A percentile compares a stretch with the other conserved stretches of the same genome.
phyloP scores from a whole-genome alignment of 92 coral and sea anemone species.

The Umimayanthus kanabou region DNA sequence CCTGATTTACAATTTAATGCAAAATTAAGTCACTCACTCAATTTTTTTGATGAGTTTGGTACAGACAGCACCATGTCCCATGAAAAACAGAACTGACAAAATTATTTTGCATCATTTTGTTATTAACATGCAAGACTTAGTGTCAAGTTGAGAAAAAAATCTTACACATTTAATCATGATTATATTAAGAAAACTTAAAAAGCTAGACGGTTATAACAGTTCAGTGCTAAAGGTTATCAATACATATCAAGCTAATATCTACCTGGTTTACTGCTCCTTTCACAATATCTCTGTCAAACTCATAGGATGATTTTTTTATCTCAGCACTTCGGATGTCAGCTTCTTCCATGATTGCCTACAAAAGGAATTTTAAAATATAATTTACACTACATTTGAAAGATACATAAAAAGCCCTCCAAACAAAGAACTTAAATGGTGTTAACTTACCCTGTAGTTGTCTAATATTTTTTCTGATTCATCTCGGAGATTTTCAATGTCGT shows the following conservation, averaged over 20 bases:
- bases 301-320: slow-evolving; percentile 90
- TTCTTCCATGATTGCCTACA: slow-evolving; percentile 99
- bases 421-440: not conserved
- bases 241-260: not conserved
- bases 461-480: slow-evolving; percentile 97
- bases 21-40: too few relatives aligned
- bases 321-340: slow-evolving; percentile 97
- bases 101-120: not conserved
- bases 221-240: not conserved
- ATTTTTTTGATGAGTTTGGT: too few relatives aligned
- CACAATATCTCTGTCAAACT: slow-evolving; percentile 95
- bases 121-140: too few relatives aligned
- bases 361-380: not conserved
- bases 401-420: too few relatives aligned
- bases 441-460: slow-evolving; percentile 90
- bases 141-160: too few relatives aligned
- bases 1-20: too few relatives aligned
- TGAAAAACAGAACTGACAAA: not conserved
- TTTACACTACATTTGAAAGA: not conserved
- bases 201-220: not conserved
- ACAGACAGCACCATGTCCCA: not conserved
- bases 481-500: slow-evolving; percentile 88
- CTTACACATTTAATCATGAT: too few relatives aligned
- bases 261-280: slow-evolving; percentile 98
- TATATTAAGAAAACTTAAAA: not conserved